Conservation (phyloP, 2,888 invertebrate genomes). For the Drosophila pegasa region DNA sequence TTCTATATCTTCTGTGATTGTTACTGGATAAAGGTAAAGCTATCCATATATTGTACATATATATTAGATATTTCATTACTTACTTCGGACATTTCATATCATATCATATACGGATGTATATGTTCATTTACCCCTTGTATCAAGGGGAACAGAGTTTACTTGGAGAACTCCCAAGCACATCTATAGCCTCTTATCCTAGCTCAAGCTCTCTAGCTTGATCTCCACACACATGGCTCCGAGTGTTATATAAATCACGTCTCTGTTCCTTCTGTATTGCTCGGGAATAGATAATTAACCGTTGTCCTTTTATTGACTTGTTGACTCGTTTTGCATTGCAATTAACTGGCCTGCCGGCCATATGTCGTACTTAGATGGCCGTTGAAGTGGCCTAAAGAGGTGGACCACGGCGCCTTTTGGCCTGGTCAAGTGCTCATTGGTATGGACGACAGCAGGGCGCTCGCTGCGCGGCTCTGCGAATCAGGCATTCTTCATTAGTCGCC, state of each 20-base stretch:
- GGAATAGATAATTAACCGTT: conserved; percentile 49
- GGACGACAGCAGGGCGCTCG: conserved; percentile 42
- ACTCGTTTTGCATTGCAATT: conserved; percentile 55
- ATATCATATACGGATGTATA: too few species aligned
- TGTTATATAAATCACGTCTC: conserved; percentile 48
- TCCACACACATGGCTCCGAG: too few species aligned
- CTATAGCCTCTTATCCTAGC: too few species aligned
- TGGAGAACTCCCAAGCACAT: background rate
- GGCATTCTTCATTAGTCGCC: conserved; percentile 74
- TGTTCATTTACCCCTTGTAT: too few species aligned
- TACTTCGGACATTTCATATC: too few species aligned
- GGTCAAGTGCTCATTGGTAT: conserved; percentile 57
- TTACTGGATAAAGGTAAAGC: too few species aligned
- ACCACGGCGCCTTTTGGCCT: background rate
- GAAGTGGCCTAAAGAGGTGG: conserved; percentile 35
- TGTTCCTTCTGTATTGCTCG: conserved; percentile 12
- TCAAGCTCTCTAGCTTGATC: background rate
- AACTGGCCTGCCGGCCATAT: conserved; percentile 27
- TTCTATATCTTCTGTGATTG: too few species aligned
- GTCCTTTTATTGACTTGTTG: conserved; percentile 47
- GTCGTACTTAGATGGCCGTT: conserved; percentile 24
- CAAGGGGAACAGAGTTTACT: background rate
- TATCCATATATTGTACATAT: too few species aligned
- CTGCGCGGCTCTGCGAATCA: conserved; percentile 53
- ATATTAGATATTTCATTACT: too few species aligned